Percentiles rank a stretch among this genome's conserved stretches.
Conservation (phyloP, 2,113 vertebrate species). For the Eubucco bourcierii region DNA sequence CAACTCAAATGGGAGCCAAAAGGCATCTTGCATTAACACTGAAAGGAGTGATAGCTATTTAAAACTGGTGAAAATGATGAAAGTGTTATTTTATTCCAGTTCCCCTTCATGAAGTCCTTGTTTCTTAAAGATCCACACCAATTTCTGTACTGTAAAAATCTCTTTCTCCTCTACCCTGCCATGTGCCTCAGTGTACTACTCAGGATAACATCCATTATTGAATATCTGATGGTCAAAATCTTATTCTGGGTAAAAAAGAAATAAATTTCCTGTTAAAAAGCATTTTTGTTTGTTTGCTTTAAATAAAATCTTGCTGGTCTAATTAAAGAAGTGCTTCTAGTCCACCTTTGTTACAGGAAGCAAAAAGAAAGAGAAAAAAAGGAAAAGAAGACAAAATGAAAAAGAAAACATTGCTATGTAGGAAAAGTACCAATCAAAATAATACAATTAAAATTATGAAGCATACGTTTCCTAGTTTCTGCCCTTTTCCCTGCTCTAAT, state of each 20-base stretch:
- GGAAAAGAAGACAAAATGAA: neutral
- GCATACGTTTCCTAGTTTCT: neutral
- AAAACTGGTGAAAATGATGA: neutral
- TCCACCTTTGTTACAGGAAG: neutral
- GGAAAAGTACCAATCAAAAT: neutral
- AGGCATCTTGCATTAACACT: conserved; percentile 18
- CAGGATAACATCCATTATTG: neutral
- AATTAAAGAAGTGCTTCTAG: neutral
- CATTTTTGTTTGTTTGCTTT: no score
- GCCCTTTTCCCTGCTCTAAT: neutral
- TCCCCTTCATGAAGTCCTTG: neutral
- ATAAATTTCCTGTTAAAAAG: neutral
- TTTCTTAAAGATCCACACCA: neutral
- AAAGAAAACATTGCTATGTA: neutral
- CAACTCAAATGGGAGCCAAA: conserved; percentile 24
- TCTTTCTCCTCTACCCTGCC: neutral
- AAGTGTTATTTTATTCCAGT: conserved; percentile 2
- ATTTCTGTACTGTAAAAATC: neutral
- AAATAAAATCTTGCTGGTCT: neutral
- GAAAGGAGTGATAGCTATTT: conserved; percentile 15
- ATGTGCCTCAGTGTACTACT: conserved; percentile 1
- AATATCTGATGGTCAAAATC: neutral
- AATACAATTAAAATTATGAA: neutral
- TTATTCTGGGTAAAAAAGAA: neutral
- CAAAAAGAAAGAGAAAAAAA: fast-evolving